Base-by-base conservation (phyloP, 2,888 invertebrate species). In the Creontiades dilutus region DNA sequence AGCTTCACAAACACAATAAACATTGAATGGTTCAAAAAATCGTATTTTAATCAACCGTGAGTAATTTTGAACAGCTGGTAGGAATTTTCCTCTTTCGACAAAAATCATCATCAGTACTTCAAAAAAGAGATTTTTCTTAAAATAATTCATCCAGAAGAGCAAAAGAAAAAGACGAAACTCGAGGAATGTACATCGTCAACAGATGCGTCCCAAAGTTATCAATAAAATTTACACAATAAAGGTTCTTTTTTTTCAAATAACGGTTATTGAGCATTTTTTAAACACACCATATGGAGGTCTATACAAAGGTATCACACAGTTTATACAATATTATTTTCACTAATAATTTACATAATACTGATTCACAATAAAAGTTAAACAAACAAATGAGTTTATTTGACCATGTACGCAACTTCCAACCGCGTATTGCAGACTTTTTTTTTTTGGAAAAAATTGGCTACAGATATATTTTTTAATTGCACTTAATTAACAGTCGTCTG, bases 241-340 rank as follows among this genome's bases (percentile, higher is more conserved):
- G 23, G 23, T 28, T 52, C 0, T 52, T 27, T 52, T 23, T 61
- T 61, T 85, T 61, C 61, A 57, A 82, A 27, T 86, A 86, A 76
- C 55, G 88, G 80, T 88, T 80, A 88, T 88, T 88, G 88, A 88
- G 88, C 88, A 88, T 76, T 88, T 88, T 88, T 68, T 37, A 46
- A 88, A 88, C 57, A 88, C 48, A 88, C 88, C 27, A 46, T 52
- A 48, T 78, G 80, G 55, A 88, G 52, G 48, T 78, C 80, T 88
- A 88, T 78, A 88, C 88, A 88, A 88, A 78, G 78, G 88, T 88
- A 88, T 88, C 88, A 88, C 88, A 88, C 88, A 88, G 28, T 76
- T 86, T 86, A 86, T 88, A 88, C 88, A 88, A 28, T 48, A 16
- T 37, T 78, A 27, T 52, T 19, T 86, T 48, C 76, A 75, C 76